Evolutionary conservation across 1,140 invertebrate genomes (phyloP), one percentile per base, ranked within the genome.

Genomic region (Halesus radiatus): DNA sequence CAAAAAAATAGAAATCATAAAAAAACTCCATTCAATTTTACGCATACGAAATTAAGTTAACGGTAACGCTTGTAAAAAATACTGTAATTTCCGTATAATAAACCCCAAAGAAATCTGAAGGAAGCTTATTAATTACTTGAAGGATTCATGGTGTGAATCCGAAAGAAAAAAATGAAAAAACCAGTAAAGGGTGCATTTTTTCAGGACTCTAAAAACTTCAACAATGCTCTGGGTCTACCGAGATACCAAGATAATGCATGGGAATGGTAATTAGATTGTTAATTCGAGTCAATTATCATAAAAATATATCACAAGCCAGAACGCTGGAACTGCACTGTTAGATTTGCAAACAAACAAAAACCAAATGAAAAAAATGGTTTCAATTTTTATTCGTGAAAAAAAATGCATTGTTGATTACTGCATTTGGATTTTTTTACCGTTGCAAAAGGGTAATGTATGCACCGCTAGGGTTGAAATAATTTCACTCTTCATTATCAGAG

Each of bases 271-370:
- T 79, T 77, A 82, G 78, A 83, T 73, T 80, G 81, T 83, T 80
- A 83, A 83, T 83, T 77, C 77, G 81, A 75, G 76, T 32, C 76
- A 80, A 83, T 83, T 83, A 83, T 79, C 81, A 83, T 83, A 80
- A 83, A 80, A 73, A 83, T 83, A 83, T 72, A 83, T 83, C 81
- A 83, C 70, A 15, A 18, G 13, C 62, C 37, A 50, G 72, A 56
- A 62, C 18, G 53, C 37, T 13, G 16, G 6, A n/a, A 15, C 3
- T 66, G 62, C 56, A 45, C 72, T 81, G 73, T 79, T 75, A 62
- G 74, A 80, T 82, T 77, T 82, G 66, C 78, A 82, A 80, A 82
- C 54, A 82, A 80, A 80, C 74, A 22, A 66, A 16, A 73, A 66
- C 8, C 3, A 22, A 68, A 15, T 23, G 58, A 64, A 72, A 78